phyloP scores from a whole-genome alignment of 2,888 invertebrate species.

The Tinea trinotella region DNA sequence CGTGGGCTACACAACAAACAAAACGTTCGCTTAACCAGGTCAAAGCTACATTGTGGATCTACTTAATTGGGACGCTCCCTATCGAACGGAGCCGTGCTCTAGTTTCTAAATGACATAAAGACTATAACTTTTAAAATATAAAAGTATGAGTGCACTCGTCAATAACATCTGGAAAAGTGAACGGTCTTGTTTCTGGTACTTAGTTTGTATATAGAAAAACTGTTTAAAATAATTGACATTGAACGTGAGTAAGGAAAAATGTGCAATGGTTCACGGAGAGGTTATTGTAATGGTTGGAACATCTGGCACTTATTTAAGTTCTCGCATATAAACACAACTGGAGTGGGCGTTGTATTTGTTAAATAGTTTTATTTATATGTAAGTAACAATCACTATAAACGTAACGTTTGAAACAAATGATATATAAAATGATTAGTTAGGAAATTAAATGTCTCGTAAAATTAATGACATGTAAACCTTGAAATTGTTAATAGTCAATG shows the following conservation, averaged over 20 bases:
- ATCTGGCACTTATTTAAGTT: background rate
- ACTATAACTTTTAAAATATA: background rate
- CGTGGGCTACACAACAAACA: background rate
- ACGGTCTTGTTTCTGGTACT: background rate
- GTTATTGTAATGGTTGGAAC: constrained; percentile 39
- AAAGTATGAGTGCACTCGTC: too few relatives aligned
- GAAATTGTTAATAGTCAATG: background rate
- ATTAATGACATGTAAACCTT: background rate
- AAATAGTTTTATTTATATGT: background rate
- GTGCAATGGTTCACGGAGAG: constrained; percentile 47
- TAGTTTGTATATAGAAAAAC: background rate
- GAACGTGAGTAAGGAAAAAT: constrained; percentile 50
- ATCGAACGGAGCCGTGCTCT: constrained; percentile 10
- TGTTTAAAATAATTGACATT: constrained; percentile 55
- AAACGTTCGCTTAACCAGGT: constrained; percentile 6
- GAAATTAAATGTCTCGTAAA: background rate
- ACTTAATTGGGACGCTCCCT: constrained; percentile 12
- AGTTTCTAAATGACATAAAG: constrained; percentile 1
- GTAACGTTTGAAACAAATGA: too few relatives aligned
- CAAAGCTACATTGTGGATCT: constrained; percentile 10
- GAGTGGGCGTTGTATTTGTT: background rate
- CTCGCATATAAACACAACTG: background rate
- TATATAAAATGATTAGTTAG: too few relatives aligned
- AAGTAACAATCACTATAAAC: background rate
- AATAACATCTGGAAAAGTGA: too few relatives aligned